Percentiles rank a stretch among this genome's conserved stretches.
These are phyloP conservation scores for Scaptomyza parva DNA, from an alignment of 2,888 invertebrate genomes.

Conservation along the genomic window DNA sequence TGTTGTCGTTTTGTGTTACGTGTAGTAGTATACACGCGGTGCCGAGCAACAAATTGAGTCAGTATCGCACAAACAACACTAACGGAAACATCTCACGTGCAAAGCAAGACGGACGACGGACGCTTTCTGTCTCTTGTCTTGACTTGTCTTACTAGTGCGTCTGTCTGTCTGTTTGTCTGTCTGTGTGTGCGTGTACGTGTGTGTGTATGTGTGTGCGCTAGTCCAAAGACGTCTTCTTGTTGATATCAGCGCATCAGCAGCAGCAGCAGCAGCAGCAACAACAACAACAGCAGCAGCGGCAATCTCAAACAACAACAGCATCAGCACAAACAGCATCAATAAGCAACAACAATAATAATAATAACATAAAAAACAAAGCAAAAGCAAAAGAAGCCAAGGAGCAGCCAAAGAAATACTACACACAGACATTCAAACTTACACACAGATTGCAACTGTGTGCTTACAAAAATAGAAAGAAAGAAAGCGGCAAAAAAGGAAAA, in stretches of 20 bases:
- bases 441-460: constrained; percentile 38
- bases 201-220: constrained; percentile 19
- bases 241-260: constrained; percentile 17
- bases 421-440: constrained; percentile 21
- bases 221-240: constrained; percentile 26
- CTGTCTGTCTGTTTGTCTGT: constrained; percentile 22
- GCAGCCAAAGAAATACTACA: constrained; percentile 11
- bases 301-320: constrained; percentile 8
- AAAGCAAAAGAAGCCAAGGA: constrained; percentile 8
- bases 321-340: constrained; percentile 16
- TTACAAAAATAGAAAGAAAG: constrained; percentile 29
- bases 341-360: constrained; percentile 11
- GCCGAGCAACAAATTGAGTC: constrained; percentile 81
- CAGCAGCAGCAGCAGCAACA: constrained; percentile 7
- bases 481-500: constrained; percentile 7
- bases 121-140: constrained; percentile 53
- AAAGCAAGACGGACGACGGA: constrained; percentile 69
- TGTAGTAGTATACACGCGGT: constrained; percentile 65
- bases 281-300: constrained; percentile 1
- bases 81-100: constrained; percentile 81
- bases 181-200: constrained; percentile 16
- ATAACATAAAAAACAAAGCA: constrained; percentile 1
- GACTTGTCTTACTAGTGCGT: constrained; percentile 32
- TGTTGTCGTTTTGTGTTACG: constrained; percentile 40
- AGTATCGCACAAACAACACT: constrained; percentile 84